Evolutionary conservation across 2,888 invertebrate species (phyloP).

Genomic region (Eudasyphora cyanicolor): DNA sequence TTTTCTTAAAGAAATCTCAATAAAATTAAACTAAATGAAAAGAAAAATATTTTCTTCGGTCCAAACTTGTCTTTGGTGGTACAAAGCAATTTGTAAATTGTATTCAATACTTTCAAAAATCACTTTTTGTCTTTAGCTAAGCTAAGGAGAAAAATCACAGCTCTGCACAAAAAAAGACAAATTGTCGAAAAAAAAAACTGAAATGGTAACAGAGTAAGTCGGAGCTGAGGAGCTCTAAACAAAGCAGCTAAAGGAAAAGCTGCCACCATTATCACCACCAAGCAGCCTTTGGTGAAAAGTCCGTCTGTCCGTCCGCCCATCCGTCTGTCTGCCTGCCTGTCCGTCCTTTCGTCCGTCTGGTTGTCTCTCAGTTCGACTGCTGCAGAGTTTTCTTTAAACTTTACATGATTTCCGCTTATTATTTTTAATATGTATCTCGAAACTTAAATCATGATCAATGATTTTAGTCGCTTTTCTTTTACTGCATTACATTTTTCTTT

Average conservation of each 20-base stretch:
- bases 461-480: constrained; percentile 52
- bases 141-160: constrained; percentile 1
- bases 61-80: neutral
- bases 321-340: constrained; percentile 23
- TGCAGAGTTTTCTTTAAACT: constrained; percentile 28
- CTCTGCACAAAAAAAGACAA: constrained; percentile 42
- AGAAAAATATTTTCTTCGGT: neutral
- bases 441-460: constrained; percentile 63
- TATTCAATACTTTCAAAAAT: constrained; percentile 47
- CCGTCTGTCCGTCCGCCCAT: neutral
- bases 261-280: neutral
- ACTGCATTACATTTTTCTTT: neutral
- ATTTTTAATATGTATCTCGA: constrained; percentile 40
- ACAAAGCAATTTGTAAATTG: constrained; percentile 21
- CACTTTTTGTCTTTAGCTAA: neutral
- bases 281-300: constrained; percentile 41
- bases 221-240: neutral
- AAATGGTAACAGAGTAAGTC: constrained; percentile 48
- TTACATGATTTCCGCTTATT: constrained; percentile 64
- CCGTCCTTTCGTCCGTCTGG: neutral
- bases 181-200: constrained; percentile 45
- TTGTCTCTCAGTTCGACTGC: neutral
- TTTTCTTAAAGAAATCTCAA: neutral
- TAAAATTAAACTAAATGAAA: neutral
- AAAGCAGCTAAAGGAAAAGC: neutral